Percentiles rank a stretch among this genome's conserved stretches.
These are phyloP conservation scores for Acipenser transmontanus DNA, from an alignment of 2,797 vertebrate species.

Conservation along the genomic window DNA sequence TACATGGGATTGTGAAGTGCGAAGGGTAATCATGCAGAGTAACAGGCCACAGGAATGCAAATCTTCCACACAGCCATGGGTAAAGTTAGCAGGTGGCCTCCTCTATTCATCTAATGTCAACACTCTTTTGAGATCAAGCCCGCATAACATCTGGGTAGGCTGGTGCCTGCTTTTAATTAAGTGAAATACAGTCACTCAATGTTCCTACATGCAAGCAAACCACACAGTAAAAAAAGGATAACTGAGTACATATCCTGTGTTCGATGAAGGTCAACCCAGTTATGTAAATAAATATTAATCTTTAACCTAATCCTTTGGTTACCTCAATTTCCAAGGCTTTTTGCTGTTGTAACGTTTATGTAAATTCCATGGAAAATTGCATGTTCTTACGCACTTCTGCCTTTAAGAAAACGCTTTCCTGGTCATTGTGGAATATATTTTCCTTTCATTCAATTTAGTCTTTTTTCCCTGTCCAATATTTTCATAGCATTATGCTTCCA, in stretches of 20 bases:
- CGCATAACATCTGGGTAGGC: conserved; percentile 76
- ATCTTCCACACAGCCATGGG: conserved; percentile 76
- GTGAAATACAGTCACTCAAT: conserved; percentile 70
- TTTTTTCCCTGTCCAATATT: not conserved
- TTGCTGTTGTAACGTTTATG: conserved; percentile 45
- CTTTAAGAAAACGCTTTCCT: conserved; percentile 21
- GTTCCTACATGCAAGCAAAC: conserved; percentile 57
- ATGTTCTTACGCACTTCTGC: conserved; percentile 24
- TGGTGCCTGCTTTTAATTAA: conserved; percentile 84
- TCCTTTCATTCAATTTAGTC: conserved; percentile 25
- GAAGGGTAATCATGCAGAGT: conserved; percentile 81
- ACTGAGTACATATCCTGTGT: conserved; percentile 62
- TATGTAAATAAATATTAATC: conserved; percentile 72
- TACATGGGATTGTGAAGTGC: conserved; percentile 78
- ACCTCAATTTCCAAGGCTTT: conserved; percentile 59
- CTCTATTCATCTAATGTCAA: conserved; percentile 81
- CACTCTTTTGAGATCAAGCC: conserved; percentile 66
- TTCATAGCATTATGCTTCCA: too few species aligned
- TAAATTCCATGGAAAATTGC: conserved; percentile 35
- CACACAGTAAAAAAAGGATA: conserved; percentile 39
- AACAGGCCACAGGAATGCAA: conserved; percentile 95
- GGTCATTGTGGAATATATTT: not conserved
- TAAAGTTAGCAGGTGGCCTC: conserved; percentile 91
- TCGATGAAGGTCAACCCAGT: conserved; percentile 60
- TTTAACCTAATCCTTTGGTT: conserved; percentile 56